Evolutionary conservation across 2,888 invertebrate genomes (phyloP).

Genomic region (Parnassius apollo): DNA sequence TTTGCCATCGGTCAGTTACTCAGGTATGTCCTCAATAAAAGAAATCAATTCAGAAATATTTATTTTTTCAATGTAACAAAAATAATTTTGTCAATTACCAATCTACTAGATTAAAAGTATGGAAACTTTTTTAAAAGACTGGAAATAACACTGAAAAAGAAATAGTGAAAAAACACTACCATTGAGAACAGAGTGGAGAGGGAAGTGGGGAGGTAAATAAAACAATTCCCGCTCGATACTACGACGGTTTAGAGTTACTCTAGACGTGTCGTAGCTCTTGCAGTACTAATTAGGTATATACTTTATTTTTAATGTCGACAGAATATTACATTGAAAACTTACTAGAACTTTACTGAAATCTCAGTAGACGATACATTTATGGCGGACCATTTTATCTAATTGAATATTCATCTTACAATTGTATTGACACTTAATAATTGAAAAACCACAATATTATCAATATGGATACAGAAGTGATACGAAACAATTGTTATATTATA

Average conservation of each 20-base stretch:
- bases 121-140: too few species aligned
- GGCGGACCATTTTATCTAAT: conserved; percentile 57
- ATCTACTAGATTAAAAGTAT: too few species aligned
- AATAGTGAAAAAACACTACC: too few species aligned
- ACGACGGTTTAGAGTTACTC: not conserved
- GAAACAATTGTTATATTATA: conserved; percentile 47
- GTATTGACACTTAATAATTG: conserved; percentile 69
- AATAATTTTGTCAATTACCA: too few species aligned
- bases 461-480: conserved; percentile 43
- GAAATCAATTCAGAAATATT: too few species aligned
- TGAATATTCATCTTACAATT: conserved; percentile 53
- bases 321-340: conserved; percentile 72
- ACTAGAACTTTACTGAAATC: conserved; percentile 61
- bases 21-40: too few species aligned
- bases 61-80: too few species aligned
- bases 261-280: not conserved
- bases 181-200: too few species aligned
- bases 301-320: conserved; percentile 63
- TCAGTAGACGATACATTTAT: conserved; percentile 64
- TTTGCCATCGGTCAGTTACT: too few species aligned
- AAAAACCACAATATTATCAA: conserved; percentile 52
- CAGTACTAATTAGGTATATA: conserved; percentile 51
- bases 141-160: too few species aligned
- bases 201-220: conserved; percentile 1
- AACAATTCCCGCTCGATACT: conserved; percentile 16